phyloP scores from a whole-genome alignment of 2,797 vertebrate genomes.

The Falco novaeseelandiae region DNA sequence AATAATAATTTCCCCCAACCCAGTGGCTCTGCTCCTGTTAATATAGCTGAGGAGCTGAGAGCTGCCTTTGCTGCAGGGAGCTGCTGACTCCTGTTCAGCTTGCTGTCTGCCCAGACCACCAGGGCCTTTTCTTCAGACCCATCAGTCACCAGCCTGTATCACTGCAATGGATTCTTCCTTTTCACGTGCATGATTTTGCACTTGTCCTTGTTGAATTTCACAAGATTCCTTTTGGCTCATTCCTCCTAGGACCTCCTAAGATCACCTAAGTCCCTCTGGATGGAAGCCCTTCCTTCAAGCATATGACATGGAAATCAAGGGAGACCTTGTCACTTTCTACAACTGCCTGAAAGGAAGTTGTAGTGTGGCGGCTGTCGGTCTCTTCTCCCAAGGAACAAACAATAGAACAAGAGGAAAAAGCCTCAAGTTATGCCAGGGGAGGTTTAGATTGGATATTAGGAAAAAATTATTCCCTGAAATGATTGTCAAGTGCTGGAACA shows the following conservation, averaged over 20 bases:
- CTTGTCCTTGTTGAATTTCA: no score
- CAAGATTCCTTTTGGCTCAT: not conserved
- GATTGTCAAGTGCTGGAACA: not conserved
- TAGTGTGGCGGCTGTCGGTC: no score
- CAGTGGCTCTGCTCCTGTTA: not conserved
- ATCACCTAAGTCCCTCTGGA: not conserved
- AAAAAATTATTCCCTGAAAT: not conserved
- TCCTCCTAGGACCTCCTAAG: not conserved
- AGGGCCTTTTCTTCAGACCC: not conserved
- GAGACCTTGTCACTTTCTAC: not conserved
- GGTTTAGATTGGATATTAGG: not conserved
- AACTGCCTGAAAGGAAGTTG: no score
- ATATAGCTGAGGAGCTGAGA: not conserved
- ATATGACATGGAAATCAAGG: not conserved
- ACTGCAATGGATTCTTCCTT: not conserved
- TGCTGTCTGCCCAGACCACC: not conserved
- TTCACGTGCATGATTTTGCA: not conserved
- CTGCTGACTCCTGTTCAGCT: not conserved
- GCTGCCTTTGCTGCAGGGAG: not conserved
- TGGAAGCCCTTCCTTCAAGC: not conserved
- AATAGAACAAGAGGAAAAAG: not conserved
- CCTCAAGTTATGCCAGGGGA: not conserved
- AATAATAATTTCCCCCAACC: not conserved
- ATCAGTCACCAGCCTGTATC: not conserved
- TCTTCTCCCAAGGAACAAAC: no score